Base-by-base conservation (phyloP, 92 coral and sea anemone genomes). In the Epizoanthus rinbou region DNA sequence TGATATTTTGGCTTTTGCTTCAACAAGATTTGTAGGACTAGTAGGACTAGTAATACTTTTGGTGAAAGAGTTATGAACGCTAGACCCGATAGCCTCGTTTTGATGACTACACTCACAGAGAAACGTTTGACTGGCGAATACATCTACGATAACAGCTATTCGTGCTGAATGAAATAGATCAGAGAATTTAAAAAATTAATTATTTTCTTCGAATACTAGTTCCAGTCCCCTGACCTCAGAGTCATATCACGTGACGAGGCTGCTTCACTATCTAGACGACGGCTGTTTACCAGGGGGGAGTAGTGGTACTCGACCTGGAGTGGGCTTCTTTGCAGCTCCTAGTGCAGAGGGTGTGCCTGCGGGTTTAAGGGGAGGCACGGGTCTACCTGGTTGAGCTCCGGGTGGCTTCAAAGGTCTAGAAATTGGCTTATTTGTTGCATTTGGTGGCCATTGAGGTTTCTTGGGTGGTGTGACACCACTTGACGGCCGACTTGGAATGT, bases 391-490 rank as follows among this genome's bases (percentile, higher is more conserved):
- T 2, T 45, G 39, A 19, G 28, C 71, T 35, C 82, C 82, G 0
- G 71, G 7, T 21, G 70, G 69, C 66, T 69, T 78, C 52, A 78
- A 78, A 39, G 73, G 73, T 67, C 28, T 67, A 33, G 28, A 5
- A 23, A 33, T 15, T 3, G 69, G 58, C 64, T 78, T 62, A 69
- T 63, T 67, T 13, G 47, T 43, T 60, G 70, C 72, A 63, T 76
- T 76, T 15, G 82, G 82, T 47, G 82, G 82, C 82, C 82, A 76
- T 54, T 76, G 69, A 57, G 82, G 82, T 41, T 21, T 76, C 31
- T 76, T 76, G 9, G 82, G 82, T 39, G 82, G 69, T 35, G 82
- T 41, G 15, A n/a, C 57, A 58, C 33, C 39, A 39, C 82, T 76
- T 37, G 82, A 76, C 24, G 82, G 69, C 57, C 69, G 64, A 76